Evolutionary conservation across 2,797 vertebrate genomes (phyloP), one percentile per base, ranked within the genome.

Genomic region (Hydrolagus colliei): DNA sequence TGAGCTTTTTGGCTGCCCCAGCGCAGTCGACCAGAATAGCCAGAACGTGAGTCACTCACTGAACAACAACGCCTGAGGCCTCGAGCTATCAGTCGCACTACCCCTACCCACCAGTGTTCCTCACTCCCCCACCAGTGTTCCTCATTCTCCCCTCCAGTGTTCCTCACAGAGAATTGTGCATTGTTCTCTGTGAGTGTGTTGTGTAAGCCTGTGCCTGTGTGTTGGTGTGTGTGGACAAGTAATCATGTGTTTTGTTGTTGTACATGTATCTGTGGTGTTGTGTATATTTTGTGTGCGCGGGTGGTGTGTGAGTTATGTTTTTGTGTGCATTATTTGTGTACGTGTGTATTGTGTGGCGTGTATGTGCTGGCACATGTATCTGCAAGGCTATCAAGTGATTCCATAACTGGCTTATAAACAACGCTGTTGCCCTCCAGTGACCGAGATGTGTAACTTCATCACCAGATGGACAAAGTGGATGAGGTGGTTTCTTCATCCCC

Each of bases 1-100:
- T 9, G 97, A 99, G 80, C 95, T 99, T 52, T 99, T 98, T 2
- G 98, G 98, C 86, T 99, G 97, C 88, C 97, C 97, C 88, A 98
- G 97, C 0, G 96, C 98, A 86, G 91, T 95, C 0, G 97, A 98
- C 27, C 90, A 96, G 91, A 98, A 98, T 93, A 98, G 96, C 18
- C 96, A 98, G 89, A 97, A 97, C 0, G 98, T 99, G 91, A 92
- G 97, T 94, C 86, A 18, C 87, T 52, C 41, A 52, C 41, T 52
- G 52, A 1, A 9, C 62, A 41, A 27, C 4, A 71, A 12, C 27
- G 8, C n/a, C 12, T 4, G 13, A 67, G 76, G 32, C 41, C 16
- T 13, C 13, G 67, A 4, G 14, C 16, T 14, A 71, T 14, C 20
- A 4, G 75, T 18, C 9, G 62, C n/a, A 63, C 59, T 78, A 9